Base-by-base conservation (phyloP, 2,113 vertebrate genomes). In the Oryzias melastigma region DNA sequence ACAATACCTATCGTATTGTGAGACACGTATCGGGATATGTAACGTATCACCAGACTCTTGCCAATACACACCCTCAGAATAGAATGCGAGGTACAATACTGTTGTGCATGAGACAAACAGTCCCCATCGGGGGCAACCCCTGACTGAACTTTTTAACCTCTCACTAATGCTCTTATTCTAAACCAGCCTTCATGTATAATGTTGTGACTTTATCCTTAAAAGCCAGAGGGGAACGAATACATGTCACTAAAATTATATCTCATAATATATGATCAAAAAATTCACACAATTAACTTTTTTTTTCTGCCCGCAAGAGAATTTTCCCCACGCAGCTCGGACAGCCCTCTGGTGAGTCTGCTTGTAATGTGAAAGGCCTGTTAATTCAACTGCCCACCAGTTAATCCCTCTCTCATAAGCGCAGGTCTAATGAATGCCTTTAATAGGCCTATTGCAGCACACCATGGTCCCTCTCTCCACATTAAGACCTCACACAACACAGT, bases 381-480 rank as follows among this genome's bases (percentile, higher is more conserved):
- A 90, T 90, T 84, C 87, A 81, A 88, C 87, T 89, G 86, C 88
- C 90, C 84, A 83, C 87, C 85, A 86, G 88, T 86, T 87, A 85
- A 86, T 84, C 84, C 85, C 85, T 85, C 90, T 87, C 90, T 91
- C 88, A 92, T 92, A 91, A 92, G 90, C 90, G 73, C 88, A 83
- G 86, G 82, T 83, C 87, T 92, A 93, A 92, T 92, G 91, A 92
- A 93, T 88, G 90, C 87, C 89, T 92, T 92, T 92, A 93, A 92
- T 92, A 91, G 91, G 88, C 83, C 80, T 85, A 85, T 81, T 76
- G 85, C 82, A 50, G 62, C 75, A 29, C 57, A 59, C 63, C 82
- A 65, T 70, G 68, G 73, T 88, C 88, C 86, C 88, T 63, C 66
- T 62, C 52, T 85, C 82, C 88, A 87, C 88, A 90, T 88, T 87